phyloP scores from a whole-genome alignment of 2,797 vertebrate species.

The Alosa sapidissima region DNA sequence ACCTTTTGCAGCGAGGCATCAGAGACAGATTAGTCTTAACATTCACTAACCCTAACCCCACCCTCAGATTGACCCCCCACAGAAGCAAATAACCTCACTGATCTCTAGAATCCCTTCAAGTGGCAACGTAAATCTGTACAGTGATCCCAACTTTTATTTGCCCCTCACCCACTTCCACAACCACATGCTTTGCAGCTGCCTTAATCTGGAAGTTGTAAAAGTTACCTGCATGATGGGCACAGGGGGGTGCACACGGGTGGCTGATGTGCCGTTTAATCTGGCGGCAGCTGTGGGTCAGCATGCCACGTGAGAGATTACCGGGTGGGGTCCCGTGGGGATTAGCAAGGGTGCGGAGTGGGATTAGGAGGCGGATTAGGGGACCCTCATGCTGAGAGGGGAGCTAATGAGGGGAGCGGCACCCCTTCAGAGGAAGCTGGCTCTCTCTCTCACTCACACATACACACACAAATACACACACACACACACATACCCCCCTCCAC shows the following conservation, averaged over 20 bases:
- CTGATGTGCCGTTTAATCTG: not conserved
- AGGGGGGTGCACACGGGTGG: not conserved
- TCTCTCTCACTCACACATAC: constrained; percentile 45
- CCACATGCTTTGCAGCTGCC: not conserved
- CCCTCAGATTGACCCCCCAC: not conserved
- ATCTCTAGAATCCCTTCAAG: not conserved
- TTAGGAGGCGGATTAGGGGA: constrained; percentile 66
- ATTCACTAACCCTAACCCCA: not conserved
- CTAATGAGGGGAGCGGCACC: constrained; percentile 63
- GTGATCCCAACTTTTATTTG: not conserved
- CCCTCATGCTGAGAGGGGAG: constrained; percentile 57
- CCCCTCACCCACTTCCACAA: not conserved
- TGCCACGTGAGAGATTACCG: constrained; percentile 24
- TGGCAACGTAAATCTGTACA: not conserved
- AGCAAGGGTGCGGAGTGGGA: constrained; percentile 62
- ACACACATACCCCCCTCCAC: no score
- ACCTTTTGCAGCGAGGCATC: not conserved
- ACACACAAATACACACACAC: not conserved
- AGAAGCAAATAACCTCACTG: not conserved
- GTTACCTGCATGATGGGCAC: not conserved
- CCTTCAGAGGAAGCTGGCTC: constrained; percentile 56
- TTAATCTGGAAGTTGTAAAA: constrained; percentile 2
- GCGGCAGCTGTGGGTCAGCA: constrained; percentile 57
- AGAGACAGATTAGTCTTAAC: not conserved
- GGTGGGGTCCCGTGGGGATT: constrained; percentile 57